phyloP scores from a whole-genome alignment of 2,888 invertebrate species.

The Apamea sordens region DNA sequence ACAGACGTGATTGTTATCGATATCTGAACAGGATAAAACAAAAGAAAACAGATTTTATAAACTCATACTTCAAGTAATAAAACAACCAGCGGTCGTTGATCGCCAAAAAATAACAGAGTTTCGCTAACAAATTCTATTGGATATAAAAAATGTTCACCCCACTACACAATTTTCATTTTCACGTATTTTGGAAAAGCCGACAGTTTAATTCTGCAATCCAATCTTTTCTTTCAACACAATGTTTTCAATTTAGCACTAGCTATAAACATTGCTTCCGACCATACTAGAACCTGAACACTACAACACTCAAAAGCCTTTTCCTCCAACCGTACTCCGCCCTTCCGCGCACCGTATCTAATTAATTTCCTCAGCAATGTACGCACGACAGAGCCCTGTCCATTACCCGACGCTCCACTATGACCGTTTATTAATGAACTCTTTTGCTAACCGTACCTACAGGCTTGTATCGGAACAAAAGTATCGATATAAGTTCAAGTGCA shows the following conservation, averaged over 20 bases:
- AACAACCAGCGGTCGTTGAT: too few species aligned
- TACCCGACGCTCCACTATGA: constrained; percentile 70
- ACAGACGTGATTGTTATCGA: too few species aligned
- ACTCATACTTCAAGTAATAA: too few species aligned
- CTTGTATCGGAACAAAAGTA: constrained; percentile 21
- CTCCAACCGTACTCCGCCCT: constrained; percentile 58
- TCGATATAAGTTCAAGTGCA: constrained; percentile 12
- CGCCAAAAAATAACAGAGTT: too few species aligned
- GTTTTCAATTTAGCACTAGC: neutral
- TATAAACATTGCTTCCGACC: neutral
- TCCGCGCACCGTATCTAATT: constrained; percentile 79
- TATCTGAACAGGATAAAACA: too few species aligned
- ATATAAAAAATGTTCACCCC: too few species aligned
- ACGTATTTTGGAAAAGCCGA: too few species aligned
- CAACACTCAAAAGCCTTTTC: constrained; percentile 11
- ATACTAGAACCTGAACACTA: neutral
- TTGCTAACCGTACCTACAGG: constrained; percentile 57
- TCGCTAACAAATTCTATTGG: too few species aligned
- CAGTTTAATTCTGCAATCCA: too few species aligned
- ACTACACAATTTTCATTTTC: too few species aligned
- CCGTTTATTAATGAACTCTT: constrained; percentile 77
- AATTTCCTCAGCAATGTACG: constrained; percentile 75
- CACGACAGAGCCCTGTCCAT: constrained; percentile 71
- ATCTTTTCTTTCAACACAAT: too few species aligned
- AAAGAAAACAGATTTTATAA: too few species aligned